These are phyloP conservation scores for Aromia moschata DNA, from an alignment of 2,888 invertebrate genomes.

Conservation along the genomic window DNA sequence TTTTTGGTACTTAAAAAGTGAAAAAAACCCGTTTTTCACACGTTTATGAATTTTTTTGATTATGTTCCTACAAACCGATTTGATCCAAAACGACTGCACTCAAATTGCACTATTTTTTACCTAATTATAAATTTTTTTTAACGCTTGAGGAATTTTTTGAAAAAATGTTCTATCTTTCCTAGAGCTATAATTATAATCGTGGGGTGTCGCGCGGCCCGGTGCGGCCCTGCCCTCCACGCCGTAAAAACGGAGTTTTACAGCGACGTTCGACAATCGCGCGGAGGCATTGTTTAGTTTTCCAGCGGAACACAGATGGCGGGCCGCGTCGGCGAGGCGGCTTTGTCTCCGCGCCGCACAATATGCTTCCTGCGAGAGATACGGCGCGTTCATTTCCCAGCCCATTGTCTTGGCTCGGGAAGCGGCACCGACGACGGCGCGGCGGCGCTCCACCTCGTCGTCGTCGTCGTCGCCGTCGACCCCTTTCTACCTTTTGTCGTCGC, in stretches of 20 bases:
- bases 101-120: no score
- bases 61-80: no score
- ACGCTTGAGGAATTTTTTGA: no score
- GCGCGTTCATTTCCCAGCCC: constrained; percentile 59
- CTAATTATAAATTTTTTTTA: no score
- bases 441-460: constrained; percentile 10
- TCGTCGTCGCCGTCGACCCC: constrained; percentile 6
- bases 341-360: constrained; percentile 53
- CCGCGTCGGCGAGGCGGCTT: constrained; percentile 43
- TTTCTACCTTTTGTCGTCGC: constrained; percentile 19
- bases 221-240: constrained; percentile 6
- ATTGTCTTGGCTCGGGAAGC: constrained; percentile 57
- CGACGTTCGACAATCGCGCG: constrained; percentile 42
- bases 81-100: no score
- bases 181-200: no score
- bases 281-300: constrained; percentile 50
- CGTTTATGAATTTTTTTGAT: no score
- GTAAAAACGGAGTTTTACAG: constrained; percentile 33
- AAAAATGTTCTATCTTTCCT: no score
- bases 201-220: constrained; percentile 13
- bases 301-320: constrained; percentile 53
- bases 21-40: no score
- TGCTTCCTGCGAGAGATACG: constrained; percentile 59
- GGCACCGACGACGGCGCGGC: constrained; percentile 34
- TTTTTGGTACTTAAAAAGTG: no score